These are phyloP conservation scores for Buphagus erythrorhynchus DNA, from an alignment of 2,797 vertebrate genomes.

Conservation along the genomic window DNA sequence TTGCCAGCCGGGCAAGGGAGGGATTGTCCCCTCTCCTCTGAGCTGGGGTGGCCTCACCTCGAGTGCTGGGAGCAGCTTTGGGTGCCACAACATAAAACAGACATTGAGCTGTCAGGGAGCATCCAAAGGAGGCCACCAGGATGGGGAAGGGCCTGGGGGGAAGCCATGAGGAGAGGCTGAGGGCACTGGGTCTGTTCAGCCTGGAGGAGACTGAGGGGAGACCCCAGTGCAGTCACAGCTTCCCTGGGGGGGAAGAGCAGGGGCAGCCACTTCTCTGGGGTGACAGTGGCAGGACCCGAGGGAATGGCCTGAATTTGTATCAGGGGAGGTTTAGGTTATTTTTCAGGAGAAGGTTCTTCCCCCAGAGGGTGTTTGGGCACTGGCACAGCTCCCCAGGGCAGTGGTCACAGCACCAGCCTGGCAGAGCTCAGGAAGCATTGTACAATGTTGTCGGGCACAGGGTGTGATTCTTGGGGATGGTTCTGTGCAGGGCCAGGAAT, in stretches of 20 bases:
- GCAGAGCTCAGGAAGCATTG: rapidly evolving
- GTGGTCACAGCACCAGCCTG: neutral
- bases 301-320: rapidly evolving
- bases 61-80: neutral
- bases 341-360: rapidly evolving
- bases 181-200: neutral
- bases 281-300: rapidly evolving
- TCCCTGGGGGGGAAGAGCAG: neutral
- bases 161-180: neutral
- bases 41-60: rapidly evolving
- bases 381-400: neutral
- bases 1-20: rapidly evolving
- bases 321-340: neutral
- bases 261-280: neutral
- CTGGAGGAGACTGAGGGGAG: neutral
- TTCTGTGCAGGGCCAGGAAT: neutral
- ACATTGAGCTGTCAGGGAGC: neutral
- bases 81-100: neutral
- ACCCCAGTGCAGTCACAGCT: neutral
- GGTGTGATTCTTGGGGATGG: neutral
- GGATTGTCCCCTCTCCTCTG: neutral
- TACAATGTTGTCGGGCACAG: too few relatives aligned
- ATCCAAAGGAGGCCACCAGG: neutral
- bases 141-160: neutral
- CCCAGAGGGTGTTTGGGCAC: neutral